phyloP scores from a whole-genome alignment of 2,113 vertebrate genomes.

The Neodontobutis hainanensis region DNA sequence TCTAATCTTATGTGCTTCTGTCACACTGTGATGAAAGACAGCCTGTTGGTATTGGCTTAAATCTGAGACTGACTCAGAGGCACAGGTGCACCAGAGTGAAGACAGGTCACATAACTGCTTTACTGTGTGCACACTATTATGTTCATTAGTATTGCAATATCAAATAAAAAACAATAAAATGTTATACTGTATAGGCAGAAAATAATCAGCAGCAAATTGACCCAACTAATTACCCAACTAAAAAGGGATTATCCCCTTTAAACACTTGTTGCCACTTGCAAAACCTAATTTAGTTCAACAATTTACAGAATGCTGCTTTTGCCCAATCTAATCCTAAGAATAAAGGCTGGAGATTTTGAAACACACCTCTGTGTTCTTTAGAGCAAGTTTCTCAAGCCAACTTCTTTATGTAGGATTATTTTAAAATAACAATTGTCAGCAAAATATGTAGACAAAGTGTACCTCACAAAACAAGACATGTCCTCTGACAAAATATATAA shows the following conservation, averaged over 20 bases:
- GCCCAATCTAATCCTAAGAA: constrained; percentile 54
- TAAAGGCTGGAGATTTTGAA: constrained; percentile 50
- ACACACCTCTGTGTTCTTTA: constrained; percentile 59
- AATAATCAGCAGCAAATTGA: not conserved
- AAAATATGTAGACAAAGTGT: constrained; percentile 54
- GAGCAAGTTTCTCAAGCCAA: constrained; percentile 38
- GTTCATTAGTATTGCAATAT: constrained; percentile 15
- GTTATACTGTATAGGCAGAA: not conserved
- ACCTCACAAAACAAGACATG: constrained; percentile 51
- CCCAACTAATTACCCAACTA: constrained; percentile 13
- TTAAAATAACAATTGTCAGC: constrained; percentile 76
- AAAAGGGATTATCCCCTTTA: constrained; percentile 1
- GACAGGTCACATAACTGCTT: constrained; percentile 32
- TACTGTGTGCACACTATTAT: constrained; percentile 11
- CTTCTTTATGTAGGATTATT: constrained; percentile 63
- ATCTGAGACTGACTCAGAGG: constrained; percentile 54
- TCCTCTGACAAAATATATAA: constrained; percentile 38
- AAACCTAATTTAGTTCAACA: constrained; percentile 42
- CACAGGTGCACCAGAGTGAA: constrained; percentile 68
- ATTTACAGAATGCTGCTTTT: constrained; percentile 49
- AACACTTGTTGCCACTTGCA: constrained; percentile 49
- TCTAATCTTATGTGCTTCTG: constrained; percentile 69
- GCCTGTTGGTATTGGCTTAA: constrained; percentile 71
- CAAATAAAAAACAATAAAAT: constrained; percentile 21
- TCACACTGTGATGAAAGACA: constrained; percentile 70